Evolutionary conservation across 2,888 invertebrate species (phyloP), one percentile per base, ranked within the genome.

Genomic region (Morpho achilles): DNA sequence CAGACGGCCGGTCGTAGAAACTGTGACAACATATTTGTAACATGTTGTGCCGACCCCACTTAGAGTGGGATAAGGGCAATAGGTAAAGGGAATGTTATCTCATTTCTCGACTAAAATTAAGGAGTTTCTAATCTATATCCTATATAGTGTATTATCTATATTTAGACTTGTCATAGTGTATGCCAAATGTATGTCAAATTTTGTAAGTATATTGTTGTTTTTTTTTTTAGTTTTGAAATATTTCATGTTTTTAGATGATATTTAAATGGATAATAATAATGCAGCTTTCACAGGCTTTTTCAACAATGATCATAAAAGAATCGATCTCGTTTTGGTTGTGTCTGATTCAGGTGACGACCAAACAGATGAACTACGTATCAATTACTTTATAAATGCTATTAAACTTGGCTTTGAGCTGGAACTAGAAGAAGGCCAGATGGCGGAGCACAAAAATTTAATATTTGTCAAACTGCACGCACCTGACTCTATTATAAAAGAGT

Each of bases 381-480:
- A 60, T 40, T 80, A 68, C 58, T 57, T 79, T 7, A 57, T 67
- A 16, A 77, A 73, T 58, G 61, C 74, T 9, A 59, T 71, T 50
- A 67, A 66, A 55, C 58, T 70, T 22, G 78, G 78, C 1, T 64
- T 81, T 16, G 63, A 75, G 57, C 70, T 69, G 44, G 66, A 60
- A 65, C 65, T 55, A 7, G 67, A 65, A 39, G 32, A 48, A 9
- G 68, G 68, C n/a, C 53, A 64, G 66, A 58, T 63, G 63, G 2
- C 49, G 23, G 54, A 51, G 54, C 67, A 70, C 54, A 53, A 46
- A 56, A 58, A 66, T 43, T 53, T 75, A 39, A 58, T 74, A 7
- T 83, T 79, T 60, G 61, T 81, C 7, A 79, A 79, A 69, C 66
- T 79, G 4, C 79, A 82, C 60, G 80, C 76, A 1, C 72, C 80